phyloP scores from a whole-genome alignment of 2,797 vertebrate genomes.

The Thunnus albacares region DNA sequence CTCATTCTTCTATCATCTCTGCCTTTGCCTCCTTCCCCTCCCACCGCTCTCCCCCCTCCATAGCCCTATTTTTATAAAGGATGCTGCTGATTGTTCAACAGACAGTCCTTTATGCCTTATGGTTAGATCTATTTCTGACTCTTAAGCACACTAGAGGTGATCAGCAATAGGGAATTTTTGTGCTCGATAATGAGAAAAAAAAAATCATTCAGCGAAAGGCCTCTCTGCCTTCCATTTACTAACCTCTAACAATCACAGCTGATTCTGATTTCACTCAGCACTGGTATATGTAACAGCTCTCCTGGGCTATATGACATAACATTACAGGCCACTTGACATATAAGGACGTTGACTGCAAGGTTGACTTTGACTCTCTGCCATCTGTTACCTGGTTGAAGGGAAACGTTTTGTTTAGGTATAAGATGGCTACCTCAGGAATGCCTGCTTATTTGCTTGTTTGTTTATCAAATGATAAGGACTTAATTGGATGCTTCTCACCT shows the following conservation, averaged over 20 bases:
- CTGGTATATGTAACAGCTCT: slow-evolving; percentile 51
- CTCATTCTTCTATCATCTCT: slow-evolving; percentile 41
- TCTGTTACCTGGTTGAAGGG: slow-evolving; percentile 43
- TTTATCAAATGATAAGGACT: slow-evolving; percentile 32
- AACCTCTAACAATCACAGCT: slow-evolving; percentile 30
- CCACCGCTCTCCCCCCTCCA: neutral
- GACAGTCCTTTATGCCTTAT: slow-evolving; percentile 22
- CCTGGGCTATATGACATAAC: slow-evolving; percentile 56
- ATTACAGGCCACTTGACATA: slow-evolving; percentile 56
- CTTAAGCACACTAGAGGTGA: slow-evolving; percentile 35
- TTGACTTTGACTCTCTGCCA: slow-evolving; percentile 40
- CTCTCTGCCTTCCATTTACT: slow-evolving; percentile 13
- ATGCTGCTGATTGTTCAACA: slow-evolving; percentile 40
- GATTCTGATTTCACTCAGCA: slow-evolving; percentile 31
- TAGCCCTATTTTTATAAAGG: slow-evolving; percentile 44
- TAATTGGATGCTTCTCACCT: slow-evolving; percentile 40
- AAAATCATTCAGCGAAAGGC: slow-evolving; percentile 14
- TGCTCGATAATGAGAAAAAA: slow-evolving; percentile 23
- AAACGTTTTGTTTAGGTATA: slow-evolving; percentile 31
- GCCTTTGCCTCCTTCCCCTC: neutral
- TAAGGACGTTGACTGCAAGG: slow-evolving; percentile 28
- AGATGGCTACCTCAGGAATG: neutral
- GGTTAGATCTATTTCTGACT: slow-evolving; percentile 53
- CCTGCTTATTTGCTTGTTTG: slow-evolving; percentile 18
- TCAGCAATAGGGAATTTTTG: slow-evolving; percentile 26